Evolutionary conservation across 2,113 vertebrate species (phyloP).

Genomic region (Zeus faber): DNA sequence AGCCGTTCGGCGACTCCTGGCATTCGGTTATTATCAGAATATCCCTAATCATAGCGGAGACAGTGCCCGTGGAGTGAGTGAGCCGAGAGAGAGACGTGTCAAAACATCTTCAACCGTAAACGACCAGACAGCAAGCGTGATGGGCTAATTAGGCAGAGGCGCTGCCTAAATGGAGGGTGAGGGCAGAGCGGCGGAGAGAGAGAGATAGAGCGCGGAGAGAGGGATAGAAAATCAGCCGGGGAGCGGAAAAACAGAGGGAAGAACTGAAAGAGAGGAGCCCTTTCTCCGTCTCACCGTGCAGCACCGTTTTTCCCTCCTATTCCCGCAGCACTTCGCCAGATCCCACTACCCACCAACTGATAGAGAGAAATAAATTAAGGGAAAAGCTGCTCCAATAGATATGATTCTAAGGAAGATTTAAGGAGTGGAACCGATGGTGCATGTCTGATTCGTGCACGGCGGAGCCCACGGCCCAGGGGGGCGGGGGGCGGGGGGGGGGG

Average conservation of each 20-base stretch:
- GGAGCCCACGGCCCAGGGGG: slow-evolving; percentile 69
- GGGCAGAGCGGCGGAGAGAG: slow-evolving; percentile 36
- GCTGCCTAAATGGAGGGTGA: slow-evolving; percentile 68
- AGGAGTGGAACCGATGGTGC: slow-evolving; percentile 83
- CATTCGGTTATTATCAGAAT: slow-evolving; percentile 73
- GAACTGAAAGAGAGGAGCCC: slow-evolving; percentile 56
- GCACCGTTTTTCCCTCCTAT: slow-evolving; percentile 56
- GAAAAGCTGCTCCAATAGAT: slow-evolving; percentile 80
- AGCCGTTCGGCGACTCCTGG: slow-evolving; percentile 62
- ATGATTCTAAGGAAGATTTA: slow-evolving; percentile 81
- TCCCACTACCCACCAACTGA: slow-evolving; percentile 82
- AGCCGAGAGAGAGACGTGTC: slow-evolving; percentile 68
- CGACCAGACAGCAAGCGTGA: slow-evolving; percentile 73
- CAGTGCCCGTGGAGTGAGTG: slow-evolving; percentile 65
- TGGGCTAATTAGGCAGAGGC: slow-evolving; percentile 75
- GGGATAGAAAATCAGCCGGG: neutral
- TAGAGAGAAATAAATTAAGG: slow-evolving; percentile 81
- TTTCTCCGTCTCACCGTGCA: slow-evolving; percentile 69
- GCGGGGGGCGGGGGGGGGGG: slow-evolving; percentile 2
- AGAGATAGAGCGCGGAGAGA: neutral
- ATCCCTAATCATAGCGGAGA: slow-evolving; percentile 72
- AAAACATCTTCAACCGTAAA: slow-evolving; percentile 77
- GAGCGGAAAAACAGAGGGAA: slow-evolving; percentile 41
- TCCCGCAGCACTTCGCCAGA: slow-evolving; percentile 75
- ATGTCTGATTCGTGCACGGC: slow-evolving; percentile 80